Evolutionary conservation across 2,113 vertebrate genomes (phyloP), one percentile per base, ranked within the genome.

Genomic region (Zosterops borbonicus): DNA sequence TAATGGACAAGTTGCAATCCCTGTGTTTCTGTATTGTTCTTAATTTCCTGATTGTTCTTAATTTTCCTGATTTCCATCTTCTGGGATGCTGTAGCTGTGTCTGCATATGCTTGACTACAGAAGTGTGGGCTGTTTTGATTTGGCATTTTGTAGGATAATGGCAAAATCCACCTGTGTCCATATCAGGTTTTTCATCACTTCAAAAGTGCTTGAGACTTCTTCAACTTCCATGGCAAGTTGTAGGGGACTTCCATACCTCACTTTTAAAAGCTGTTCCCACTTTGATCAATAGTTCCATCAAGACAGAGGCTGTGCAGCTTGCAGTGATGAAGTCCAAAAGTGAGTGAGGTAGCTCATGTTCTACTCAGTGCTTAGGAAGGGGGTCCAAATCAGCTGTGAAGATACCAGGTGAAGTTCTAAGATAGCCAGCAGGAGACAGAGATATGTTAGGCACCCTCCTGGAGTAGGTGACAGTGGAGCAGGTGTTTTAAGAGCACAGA

Each of bases 291-390:
- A 74, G 20, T 41, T 69, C 11, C 27, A 29, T 33, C 0, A 0
- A 82, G 85, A 41, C 16, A 68, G 27, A 69, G 24, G 15, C n/a
- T 65, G 22, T 14, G 6, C 19, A 64, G 5, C 10, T 74, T 65
- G 22, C 3, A 4, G 8, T 74, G n/a, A 2, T 78, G 52, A 58
- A 60, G n/a, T 53, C 37, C 20, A 39, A 49, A 73, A 82, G 27
- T 0, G 0, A 83, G n/a, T 55, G 73, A n/a, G 46, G 24, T 50
- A 65, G 7, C 5, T 89, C 2, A 0, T 60, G 21, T 41, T 77
- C 42, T 58, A 17, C 50, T n/a, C 29, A 67, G 18, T 8, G 1
- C 28, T 68, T 76, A 75, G 63, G 37, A 75, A 65, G 11, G 9
- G 6, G 2, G 22, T 90, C 24, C 44, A 73, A 37, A 37, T 49